Percentiles rank a stretch among this genome's conserved stretches.
phyloP scores from a whole-genome alignment of 2,888 invertebrate species.

The Hyalella azteca region DNA sequence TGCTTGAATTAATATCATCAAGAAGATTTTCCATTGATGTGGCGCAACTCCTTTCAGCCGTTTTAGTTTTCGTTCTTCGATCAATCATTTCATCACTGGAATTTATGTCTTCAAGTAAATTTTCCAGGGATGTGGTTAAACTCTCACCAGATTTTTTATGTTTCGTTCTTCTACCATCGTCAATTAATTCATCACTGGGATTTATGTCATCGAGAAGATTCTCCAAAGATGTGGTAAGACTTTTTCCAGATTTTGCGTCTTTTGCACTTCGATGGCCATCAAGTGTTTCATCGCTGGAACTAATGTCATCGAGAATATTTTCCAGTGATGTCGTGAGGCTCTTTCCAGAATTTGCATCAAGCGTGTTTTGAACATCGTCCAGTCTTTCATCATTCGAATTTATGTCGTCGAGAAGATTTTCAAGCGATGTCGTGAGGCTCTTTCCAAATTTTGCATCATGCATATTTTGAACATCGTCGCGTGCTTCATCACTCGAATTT shows the following conservation, averaged over 20 bases:
- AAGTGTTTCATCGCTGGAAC: neutral
- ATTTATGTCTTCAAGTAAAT: neutral
- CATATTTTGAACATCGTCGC: neutral
- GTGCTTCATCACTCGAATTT: neutral
- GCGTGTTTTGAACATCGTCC: neutral
- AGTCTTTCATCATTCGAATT: neutral
- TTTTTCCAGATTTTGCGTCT: neutral
- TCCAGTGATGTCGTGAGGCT: neutral
- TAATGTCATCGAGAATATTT: neutral
- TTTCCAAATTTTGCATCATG: neutral
- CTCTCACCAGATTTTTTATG: neutral
- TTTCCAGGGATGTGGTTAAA: neutral
- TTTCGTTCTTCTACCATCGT: neutral
- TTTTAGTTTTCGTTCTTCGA: neutral
- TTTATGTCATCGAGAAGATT: neutral
- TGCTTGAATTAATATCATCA: neutral
- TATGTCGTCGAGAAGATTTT: neutral
- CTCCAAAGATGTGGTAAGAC: neutral
- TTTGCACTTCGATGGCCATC: neutral
- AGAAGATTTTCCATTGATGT: conserved; percentile 7
- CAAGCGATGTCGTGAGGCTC: neutral
- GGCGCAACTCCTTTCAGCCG: neutral
- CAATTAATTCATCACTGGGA: neutral
- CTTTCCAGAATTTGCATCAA: neutral
- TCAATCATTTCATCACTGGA: neutral